These are phyloP conservation scores for Trichogramma dendrolimi DNA, from an alignment of 2,888 invertebrate species.

Conservation along the genomic window DNA sequence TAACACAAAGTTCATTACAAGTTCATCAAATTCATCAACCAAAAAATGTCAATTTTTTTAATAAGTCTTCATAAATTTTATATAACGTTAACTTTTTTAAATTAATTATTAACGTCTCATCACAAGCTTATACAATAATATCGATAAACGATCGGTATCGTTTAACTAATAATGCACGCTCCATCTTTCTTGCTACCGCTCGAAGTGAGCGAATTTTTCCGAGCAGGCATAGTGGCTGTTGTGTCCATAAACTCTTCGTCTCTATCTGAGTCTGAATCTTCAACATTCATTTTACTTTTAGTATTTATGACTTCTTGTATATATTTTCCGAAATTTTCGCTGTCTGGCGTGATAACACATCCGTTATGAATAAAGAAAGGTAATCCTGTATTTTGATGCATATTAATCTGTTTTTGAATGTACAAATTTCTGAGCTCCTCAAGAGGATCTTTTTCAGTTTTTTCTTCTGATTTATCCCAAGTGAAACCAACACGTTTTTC, in stretches of 20 bases:
- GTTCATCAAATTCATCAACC: background rate
- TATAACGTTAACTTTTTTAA: background rate
- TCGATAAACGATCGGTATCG: background rate
- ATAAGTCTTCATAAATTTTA: background rate
- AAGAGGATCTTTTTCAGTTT: slow-evolving; percentile 28
- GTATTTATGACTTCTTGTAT: slow-evolving; percentile 32
- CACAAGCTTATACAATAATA: too few relatives aligned
- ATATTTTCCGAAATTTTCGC: slow-evolving; percentile 44
- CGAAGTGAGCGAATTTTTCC: slow-evolving; percentile 42
- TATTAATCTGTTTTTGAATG: slow-evolving; percentile 27
- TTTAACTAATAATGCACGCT: slow-evolving; percentile 25
- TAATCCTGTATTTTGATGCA: slow-evolving; percentile 21
- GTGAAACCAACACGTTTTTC: slow-evolving; percentile 30
- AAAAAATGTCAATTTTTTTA: background rate
- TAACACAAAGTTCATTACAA: background rate
- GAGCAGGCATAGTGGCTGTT: slow-evolving; percentile 40
- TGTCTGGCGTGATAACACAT: slow-evolving; percentile 33
- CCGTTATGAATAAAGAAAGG: slow-evolving; percentile 36
- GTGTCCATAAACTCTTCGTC: slow-evolving; percentile 50
- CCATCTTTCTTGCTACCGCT: slow-evolving; percentile 33
- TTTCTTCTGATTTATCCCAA: slow-evolving; percentile 9
- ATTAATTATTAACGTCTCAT: background rate
- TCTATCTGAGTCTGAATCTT: slow-evolving; percentile 44
- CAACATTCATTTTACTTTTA: slow-evolving; percentile 26
- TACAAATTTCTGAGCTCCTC: slow-evolving; percentile 33